A percentile compares a stretch with the other conserved stretches of the same genome.
phyloP scores from a whole-genome alignment of 1,140 invertebrate genomes.

The Phthorimaea operculella region DNA sequence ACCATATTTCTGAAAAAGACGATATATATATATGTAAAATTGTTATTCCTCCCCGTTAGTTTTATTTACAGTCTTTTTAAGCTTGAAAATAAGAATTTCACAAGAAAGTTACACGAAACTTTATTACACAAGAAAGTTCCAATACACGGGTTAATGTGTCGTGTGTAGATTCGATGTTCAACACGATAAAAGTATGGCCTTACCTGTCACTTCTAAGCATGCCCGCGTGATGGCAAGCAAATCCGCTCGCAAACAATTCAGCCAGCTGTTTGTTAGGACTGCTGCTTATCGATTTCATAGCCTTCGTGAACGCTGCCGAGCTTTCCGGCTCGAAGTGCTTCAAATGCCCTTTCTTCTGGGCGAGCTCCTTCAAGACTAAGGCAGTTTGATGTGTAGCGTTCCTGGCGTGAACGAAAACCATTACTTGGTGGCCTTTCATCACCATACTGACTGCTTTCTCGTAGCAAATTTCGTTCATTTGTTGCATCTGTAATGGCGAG shows the following conservation, averaged over 20 bases:
- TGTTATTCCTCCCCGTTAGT: too few relatives aligned
- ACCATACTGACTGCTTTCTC: slow-evolving; percentile 92
- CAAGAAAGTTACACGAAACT: too few relatives aligned
- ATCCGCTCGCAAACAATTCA: slow-evolving; percentile 88
- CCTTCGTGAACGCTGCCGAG: slow-evolving; percentile 69
- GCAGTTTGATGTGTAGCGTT: slow-evolving; percentile 95
- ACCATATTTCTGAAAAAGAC: slow-evolving; percentile 79
- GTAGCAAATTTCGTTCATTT: slow-evolving; percentile 96
- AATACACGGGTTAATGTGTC: too few relatives aligned
- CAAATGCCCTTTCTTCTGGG: slow-evolving; percentile 77
- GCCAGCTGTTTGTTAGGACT: slow-evolving; percentile 80
- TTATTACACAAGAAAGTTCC: too few relatives aligned
- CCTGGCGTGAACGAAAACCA: slow-evolving; percentile 99
- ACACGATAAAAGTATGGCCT: background rate
- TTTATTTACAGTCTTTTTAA: too few relatives aligned
- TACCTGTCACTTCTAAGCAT: slow-evolving; percentile 87
- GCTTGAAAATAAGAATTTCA: too few relatives aligned
- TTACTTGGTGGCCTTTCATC: slow-evolving; percentile 92
- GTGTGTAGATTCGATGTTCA: too few relatives aligned
- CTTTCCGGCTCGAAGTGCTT: slow-evolving; percentile 77
- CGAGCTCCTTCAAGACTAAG: slow-evolving; percentile 79
- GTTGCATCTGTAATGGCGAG: slow-evolving; percentile 69
- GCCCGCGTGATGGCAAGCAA: slow-evolving; percentile 98
- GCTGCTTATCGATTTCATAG: slow-evolving; percentile 74
- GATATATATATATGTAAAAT: too few relatives aligned